Base-by-base conservation (phyloP, 2,113 vertebrate genomes). In the Rhegmatorhina hoffmannsi region DNA sequence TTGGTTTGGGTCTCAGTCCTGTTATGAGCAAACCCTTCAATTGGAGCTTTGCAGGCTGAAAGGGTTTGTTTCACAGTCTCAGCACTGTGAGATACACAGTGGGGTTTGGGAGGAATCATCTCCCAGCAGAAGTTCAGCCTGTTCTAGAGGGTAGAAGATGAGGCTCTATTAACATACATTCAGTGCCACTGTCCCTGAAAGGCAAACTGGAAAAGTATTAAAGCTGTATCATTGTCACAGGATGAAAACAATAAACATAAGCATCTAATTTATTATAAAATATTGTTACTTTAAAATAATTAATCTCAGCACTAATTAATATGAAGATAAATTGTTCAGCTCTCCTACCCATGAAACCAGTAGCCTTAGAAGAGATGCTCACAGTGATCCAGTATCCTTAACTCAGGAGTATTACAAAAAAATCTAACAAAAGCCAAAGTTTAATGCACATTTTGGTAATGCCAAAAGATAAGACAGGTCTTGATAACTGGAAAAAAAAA, bases 201-300 rank as follows among this genome's bases (percentile, higher is more conserved):
- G 1, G 17, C 23, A 58, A 75, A 58, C 58, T 68, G 43, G 33
- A 67, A 84, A 9, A 0, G 5, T 26, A 9, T 40, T 16, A n/a
- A 74, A 47, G 7, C 6, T 3, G 0, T 17, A 10, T 23, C 0
- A 2, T 38, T 56, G 4, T 36, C 29, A 11, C 34, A 78, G 78
- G 31, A 78, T 31, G 8, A 75, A 85, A 66, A 15, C 18, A 77
- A 50, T 25, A 53, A 62, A 59, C 4, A 8, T 18, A 44, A 21
- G 10, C 13, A 14, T 21, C 25, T 64, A 33, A 38, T 60, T 69
- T 29, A 68, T 36, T 38, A 28, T 13, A 74, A 88, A 79, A 66
- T 75, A 59, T 11, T 23, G 3, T 8, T 75, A 53, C 29, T 55
- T 77, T 47, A 47, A 11, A 69, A 53, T 17, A 50, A 59, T 15